Evolutionary conservation across 2,888 invertebrate genomes (phyloP).

Genomic region (Melipona beecheii): DNA sequence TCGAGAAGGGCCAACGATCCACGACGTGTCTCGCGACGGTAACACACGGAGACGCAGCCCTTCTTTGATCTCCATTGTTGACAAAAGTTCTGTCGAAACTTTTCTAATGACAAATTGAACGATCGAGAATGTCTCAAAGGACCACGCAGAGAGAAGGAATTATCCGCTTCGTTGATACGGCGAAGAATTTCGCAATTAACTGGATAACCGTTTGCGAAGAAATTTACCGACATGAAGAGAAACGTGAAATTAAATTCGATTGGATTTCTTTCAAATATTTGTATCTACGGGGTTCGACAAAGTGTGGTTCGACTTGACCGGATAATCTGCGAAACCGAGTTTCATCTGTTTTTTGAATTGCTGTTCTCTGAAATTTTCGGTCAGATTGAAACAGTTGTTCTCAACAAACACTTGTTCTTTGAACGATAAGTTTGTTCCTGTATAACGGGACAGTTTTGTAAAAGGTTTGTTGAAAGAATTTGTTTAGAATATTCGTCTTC

Average conservation of each 20-base stretch:
- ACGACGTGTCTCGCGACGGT: background rate
- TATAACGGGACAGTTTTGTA: no score
- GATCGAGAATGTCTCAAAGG: background rate
- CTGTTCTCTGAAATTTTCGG: no score
- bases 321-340: no score
- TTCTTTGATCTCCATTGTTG: constrained; percentile 1
- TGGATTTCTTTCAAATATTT: background rate
- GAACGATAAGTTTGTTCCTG: no score
- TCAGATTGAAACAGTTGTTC: no score
- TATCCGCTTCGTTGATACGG: background rate
- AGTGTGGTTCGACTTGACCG: background rate
- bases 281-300: background rate
- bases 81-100: background rate
- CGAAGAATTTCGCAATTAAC: background rate
- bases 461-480: no score
- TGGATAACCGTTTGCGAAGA: background rate
- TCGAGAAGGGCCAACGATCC: no score
- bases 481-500: no score
- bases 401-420: no score
- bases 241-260: background rate
- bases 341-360: no score
- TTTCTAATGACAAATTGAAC: background rate
- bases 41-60: background rate
- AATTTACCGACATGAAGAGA: background rate
- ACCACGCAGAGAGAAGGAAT: background rate